These are phyloP conservation scores for Furcifer pardalis DNA, from an alignment of 2,797 vertebrate genomes.

Conservation along the genomic window DNA sequence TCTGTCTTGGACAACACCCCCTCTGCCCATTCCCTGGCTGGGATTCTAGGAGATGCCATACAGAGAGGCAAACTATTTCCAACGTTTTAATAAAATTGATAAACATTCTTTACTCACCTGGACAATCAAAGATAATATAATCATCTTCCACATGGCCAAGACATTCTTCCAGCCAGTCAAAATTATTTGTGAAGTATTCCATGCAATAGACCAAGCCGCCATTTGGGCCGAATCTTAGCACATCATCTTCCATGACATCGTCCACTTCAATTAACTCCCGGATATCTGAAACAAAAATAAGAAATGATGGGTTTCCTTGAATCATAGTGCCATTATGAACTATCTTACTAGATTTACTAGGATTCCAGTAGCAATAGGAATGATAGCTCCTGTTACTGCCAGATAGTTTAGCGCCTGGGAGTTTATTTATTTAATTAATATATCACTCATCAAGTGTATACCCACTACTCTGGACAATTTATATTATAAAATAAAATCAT, in stretches of 20 bases:
- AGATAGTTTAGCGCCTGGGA: background rate
- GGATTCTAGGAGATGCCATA: background rate
- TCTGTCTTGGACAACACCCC: background rate
- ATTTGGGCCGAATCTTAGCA: conserved; percentile 91
- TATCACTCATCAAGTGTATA: no score
- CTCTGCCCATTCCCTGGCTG: background rate
- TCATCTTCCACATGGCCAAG: conserved; percentile 95
- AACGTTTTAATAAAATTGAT: background rate
- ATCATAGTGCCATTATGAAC: no score
- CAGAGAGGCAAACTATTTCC: background rate
- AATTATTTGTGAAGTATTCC: conserved; percentile 96
- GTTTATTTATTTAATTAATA: no score
- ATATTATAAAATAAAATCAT: no score
- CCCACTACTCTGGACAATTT: no score
- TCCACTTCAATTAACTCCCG: conserved; percentile 95
- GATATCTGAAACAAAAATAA: conserved; percentile 79
- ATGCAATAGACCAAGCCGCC: conserved; percentile 97
- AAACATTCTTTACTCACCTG: conserved; percentile 78
- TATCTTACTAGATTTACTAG: background rate
- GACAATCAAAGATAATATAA: conserved; percentile 96
- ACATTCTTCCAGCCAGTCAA: conserved; percentile 92
- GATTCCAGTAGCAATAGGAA: no score
- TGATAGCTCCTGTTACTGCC: background rate
- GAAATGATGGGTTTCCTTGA: background rate
- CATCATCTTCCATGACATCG: conserved; percentile 95